phyloP scores from a whole-genome alignment of 2,113 vertebrate species.

The Melanerpes aurifrons region DNA sequence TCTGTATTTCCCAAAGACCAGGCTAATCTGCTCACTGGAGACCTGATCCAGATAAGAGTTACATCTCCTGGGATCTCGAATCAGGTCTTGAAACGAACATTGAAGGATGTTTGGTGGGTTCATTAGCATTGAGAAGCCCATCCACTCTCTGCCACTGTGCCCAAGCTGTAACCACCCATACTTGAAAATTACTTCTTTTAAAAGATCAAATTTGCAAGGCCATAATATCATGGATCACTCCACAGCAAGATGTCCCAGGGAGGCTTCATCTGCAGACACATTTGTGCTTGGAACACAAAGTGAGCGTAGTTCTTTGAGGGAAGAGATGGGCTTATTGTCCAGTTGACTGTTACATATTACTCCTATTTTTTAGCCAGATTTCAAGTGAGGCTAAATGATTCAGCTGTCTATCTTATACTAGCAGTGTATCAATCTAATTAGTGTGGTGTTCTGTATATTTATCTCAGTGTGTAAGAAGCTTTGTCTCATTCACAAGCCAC shows the following conservation, averaged over 20 bases:
- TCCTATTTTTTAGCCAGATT: not conserved
- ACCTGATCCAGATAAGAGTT: not conserved
- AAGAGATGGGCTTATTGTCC: not conserved
- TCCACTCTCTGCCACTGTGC: not conserved
- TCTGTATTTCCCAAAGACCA: not conserved
- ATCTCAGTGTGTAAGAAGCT: not conserved
- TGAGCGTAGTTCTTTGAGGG: not conserved
- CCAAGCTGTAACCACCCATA: not conserved
- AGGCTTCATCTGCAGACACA: not conserved
- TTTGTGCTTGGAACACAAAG: not conserved
- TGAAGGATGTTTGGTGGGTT: not conserved
- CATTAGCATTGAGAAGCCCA: not conserved
- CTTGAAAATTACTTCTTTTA: not conserved
- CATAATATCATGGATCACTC: not conserved
- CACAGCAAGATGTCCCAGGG: rapidly evolving
- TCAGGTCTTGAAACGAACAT: not conserved
- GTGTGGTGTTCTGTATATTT: not conserved
- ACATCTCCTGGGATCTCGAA: not conserved
- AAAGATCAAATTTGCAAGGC: not conserved
- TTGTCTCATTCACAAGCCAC: not conserved
- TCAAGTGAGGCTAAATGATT: not conserved
- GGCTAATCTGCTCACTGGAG: not conserved
- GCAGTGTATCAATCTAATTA: not conserved
- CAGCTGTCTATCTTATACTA: not conserved
- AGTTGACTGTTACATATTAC: not conserved